Evolutionary conservation across 2,888 invertebrate genomes (phyloP).

Genomic region (Limenitis camilla): DNA sequence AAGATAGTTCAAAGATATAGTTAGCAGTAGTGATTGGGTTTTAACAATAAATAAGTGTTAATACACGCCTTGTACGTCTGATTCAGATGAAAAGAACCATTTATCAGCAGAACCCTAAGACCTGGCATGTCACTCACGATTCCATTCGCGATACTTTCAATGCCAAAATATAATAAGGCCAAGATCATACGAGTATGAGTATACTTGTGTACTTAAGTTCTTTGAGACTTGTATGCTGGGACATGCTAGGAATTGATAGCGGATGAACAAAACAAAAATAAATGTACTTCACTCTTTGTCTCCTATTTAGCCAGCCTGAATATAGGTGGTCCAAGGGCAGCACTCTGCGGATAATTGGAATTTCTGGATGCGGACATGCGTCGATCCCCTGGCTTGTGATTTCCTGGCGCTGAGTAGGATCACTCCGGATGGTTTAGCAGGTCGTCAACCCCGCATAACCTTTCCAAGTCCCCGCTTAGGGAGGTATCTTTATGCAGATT

Average conservation of each 20-base stretch:
- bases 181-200: slow-evolving; percentile 38
- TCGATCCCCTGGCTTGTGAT: no score
- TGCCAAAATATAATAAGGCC: slow-evolving; percentile 65
- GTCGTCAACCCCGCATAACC: no score
- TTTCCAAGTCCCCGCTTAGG: no score
- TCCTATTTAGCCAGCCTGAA: no score
- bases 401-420: no score
- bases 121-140: slow-evolving; percentile 51
- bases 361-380: no score
- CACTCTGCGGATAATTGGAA: no score
- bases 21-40: neutral
- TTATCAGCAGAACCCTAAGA: slow-evolving; percentile 29
- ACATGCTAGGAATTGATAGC: slow-evolving; percentile 17
- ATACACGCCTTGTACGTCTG: slow-evolving; percentile 3
- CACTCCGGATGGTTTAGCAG: no score
- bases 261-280: neutral
- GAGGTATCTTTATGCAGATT: no score
- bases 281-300: no score
- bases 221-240: slow-evolving; percentile 22
- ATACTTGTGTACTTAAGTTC: slow-evolving; percentile 38
- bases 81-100: slow-evolving; percentile 23
- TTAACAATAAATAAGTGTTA: neutral
- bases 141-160: slow-evolving; percentile 51
- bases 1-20: neutral
- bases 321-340: no score